A percentile compares a stretch with the other conserved stretches of the same genome.
These are phyloP conservation scores for Sipha flava DNA, from an alignment of 1,140 invertebrate species.

Conservation along the genomic window DNA sequence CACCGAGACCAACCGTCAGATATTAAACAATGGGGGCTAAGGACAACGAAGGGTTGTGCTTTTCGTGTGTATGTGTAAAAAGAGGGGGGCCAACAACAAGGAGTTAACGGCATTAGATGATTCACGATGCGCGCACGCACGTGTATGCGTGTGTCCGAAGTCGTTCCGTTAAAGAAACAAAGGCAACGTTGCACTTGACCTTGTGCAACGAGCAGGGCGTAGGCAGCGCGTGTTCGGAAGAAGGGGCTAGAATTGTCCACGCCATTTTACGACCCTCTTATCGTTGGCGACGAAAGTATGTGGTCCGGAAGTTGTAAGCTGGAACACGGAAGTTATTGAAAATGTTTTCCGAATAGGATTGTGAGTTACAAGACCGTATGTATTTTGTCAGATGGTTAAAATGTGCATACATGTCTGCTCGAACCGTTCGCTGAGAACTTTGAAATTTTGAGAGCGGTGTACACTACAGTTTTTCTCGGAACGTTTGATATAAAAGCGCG, in stretches of 20 bases:
- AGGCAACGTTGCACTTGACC: conserved; percentile 30
- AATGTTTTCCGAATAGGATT: neutral
- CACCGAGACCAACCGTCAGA: conserved; percentile 2
- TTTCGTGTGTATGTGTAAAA: neutral
- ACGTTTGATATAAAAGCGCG: no score
- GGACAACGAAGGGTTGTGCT: neutral
- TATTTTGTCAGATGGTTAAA: no score
- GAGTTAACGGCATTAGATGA: conserved; percentile 28
- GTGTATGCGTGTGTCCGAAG: neutral
- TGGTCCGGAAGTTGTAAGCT: neutral
- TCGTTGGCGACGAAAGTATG: neutral
- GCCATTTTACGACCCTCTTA: conserved; percentile 2
- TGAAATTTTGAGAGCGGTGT: no score
- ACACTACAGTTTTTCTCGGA: no score
- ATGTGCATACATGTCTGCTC: no score
- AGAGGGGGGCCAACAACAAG: neutral
- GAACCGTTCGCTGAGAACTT: no score
- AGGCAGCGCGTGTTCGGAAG: neutral
- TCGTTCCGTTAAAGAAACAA: conserved; percentile 1
- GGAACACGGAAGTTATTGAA: neutral
- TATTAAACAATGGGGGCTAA: conserved; percentile 16
- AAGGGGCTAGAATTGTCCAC: neutral
- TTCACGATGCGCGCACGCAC: neutral
- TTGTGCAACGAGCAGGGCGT: neutral
- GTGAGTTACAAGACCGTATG: no score